A percentile compares a stretch with the other conserved stretches of the same genome.
These are phyloP conservation scores for Sterrhoptilus dennistouni DNA, from an alignment of 2,113 vertebrate species.

Conservation along the genomic window DNA sequence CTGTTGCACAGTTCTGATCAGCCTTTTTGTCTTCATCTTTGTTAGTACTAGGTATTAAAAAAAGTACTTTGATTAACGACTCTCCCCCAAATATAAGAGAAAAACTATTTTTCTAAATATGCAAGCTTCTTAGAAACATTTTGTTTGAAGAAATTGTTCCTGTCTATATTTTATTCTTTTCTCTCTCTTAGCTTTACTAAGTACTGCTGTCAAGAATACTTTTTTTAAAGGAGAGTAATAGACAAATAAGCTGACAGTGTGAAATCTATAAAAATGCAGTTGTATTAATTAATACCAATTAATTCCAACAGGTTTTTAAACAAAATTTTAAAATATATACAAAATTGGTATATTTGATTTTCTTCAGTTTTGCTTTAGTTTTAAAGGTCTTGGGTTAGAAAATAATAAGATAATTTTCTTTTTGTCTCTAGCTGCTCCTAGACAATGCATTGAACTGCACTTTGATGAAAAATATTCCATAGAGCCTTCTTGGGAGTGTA, in stretches of 20 bases:
- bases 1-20: not conserved
- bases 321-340: not conserved
- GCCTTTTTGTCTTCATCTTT: not conserved
- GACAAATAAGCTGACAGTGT: not conserved
- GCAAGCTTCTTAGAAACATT: not conserved
- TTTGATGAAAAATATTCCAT: conserved; percentile 98
- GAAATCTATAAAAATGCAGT: not conserved
- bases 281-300: not conserved
- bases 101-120: not conserved
- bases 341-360: not conserved
- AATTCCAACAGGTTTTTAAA: not conserved
- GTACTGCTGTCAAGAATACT: not conserved
- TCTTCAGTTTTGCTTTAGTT: not conserved
- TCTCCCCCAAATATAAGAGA: not conserved
- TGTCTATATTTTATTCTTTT: not conserved
- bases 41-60: not conserved
- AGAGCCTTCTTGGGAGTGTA: conserved; percentile 99
- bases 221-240: not conserved
- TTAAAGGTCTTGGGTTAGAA: not conserved
- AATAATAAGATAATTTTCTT: conserved; percentile 18
- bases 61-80: not conserved
- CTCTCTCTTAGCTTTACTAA: not conserved
- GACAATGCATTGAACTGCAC: conserved; percentile 97
- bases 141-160: not conserved
- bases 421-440: conserved; percentile 85